Percentiles rank a stretch among this genome's conserved stretches.
These are phyloP conservation scores for Brienomyrus longianalis DNA, from an alignment of 2,113 vertebrate species.

Conservation along the genomic window DNA sequence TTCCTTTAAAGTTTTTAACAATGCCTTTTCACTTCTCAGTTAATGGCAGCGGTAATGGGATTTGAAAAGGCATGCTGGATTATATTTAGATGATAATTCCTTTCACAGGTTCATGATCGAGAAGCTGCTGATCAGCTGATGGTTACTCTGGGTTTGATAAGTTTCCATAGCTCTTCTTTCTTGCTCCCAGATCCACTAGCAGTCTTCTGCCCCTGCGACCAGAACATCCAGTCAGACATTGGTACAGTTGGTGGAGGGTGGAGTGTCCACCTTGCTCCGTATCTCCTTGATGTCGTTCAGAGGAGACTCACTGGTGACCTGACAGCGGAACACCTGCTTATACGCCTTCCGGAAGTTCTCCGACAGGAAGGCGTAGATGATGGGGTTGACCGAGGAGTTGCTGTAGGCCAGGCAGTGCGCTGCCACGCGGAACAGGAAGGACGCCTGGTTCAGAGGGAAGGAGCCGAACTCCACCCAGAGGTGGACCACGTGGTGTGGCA, in stretches of 20 bases:
- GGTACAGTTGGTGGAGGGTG: constrained; percentile 84
- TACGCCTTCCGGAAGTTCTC: constrained; percentile 97
- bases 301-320: constrained; percentile 49
- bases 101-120: background rate
- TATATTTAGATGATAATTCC: background rate
- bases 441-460: constrained; percentile 89
- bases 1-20: background rate
- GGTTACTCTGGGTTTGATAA: background rate
- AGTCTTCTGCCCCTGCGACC: background rate
- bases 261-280: constrained; percentile 72
- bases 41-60: background rate
- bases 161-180: background rate
- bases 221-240: constrained; percentile 65
- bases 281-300: constrained; percentile 69
- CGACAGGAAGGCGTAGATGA: constrained; percentile 93
- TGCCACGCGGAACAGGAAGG: constrained; percentile 78
- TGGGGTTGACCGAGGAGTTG: constrained; percentile 95
- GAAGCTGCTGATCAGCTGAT: background rate
- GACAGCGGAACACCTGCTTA: constrained; percentile 89
- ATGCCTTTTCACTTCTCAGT: background rate
- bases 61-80: background rate
- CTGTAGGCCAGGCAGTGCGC: constrained; percentile 96
- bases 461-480: constrained; percentile 91
- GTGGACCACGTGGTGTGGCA: constrained; percentile 86
- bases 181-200: background rate